Percentiles rank a stretch among this genome's conserved stretches.
Conservation (phyloP, 2,888 invertebrate genomes). For the Hypolimnas misippus region DNA sequence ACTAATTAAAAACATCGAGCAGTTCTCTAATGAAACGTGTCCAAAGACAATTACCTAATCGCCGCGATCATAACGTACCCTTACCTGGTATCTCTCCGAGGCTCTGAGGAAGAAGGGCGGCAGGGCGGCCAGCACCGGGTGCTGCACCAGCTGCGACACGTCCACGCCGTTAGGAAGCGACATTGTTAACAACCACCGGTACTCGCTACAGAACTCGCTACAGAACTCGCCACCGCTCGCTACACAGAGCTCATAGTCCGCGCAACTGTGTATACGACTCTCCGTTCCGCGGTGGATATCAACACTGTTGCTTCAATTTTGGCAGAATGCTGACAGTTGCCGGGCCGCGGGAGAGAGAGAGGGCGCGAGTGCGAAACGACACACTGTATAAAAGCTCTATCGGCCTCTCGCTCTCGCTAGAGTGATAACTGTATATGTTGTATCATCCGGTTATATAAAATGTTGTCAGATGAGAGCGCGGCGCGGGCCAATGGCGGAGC, state of each 20-base stretch:
- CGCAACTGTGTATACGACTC: slow-evolving; percentile 62
- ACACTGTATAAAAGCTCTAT: slow-evolving; percentile 71
- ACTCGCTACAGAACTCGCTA: too few relatives aligned
- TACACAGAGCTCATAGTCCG: slow-evolving; percentile 33
- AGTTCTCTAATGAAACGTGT: too few relatives aligned
- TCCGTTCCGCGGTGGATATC: slow-evolving; percentile 61
- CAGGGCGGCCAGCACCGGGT: slow-evolving; percentile 91
- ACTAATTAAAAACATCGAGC: too few relatives aligned
- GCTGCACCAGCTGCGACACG: slow-evolving; percentile 93
- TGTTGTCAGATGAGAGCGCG: slow-evolving; percentile 74
- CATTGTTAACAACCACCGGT: slow-evolving; percentile 87
- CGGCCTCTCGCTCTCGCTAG: slow-evolving; percentile 67
- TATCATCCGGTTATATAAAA: slow-evolving; percentile 83
- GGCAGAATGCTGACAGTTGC: slow-evolving; percentile 67
- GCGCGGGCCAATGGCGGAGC: slow-evolving; percentile 61
- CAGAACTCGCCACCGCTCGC: too few relatives aligned
- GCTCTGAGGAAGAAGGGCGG: slow-evolving; percentile 95
- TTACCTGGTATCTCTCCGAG: slow-evolving; percentile 93
- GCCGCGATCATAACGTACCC: slow-evolving; percentile 46
- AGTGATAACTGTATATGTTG: slow-evolving; percentile 83
- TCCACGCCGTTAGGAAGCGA: slow-evolving; percentile 93
- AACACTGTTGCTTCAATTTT: slow-evolving; percentile 81
- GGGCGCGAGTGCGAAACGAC: slow-evolving; percentile 66
- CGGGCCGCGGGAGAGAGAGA: slow-evolving; percentile 60
- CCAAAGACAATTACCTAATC: background rate